Base-by-base conservation (phyloP, 2,113 vertebrate species). In the Grammomys surdaster region DNA sequence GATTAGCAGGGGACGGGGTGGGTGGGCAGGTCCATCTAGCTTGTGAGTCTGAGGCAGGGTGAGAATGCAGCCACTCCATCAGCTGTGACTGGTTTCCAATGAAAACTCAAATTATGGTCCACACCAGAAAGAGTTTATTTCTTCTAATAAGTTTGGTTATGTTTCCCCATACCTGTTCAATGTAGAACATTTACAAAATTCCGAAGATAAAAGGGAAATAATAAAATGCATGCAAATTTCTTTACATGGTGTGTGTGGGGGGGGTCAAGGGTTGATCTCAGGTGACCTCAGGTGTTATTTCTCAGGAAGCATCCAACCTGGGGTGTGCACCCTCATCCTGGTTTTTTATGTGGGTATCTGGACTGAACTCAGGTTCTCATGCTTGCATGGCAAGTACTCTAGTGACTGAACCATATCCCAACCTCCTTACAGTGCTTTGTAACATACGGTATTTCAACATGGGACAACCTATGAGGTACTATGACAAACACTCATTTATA, bases 171-270 rank as follows among this genome's bases (percentile, higher is more conserved):
- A 94, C 88, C 89, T 95, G 36, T 46, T 94, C 43, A 84, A 46
- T 46, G 8, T 78, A 94, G 89, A 92, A 77, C 24, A 60, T 94
- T 96, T 93, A 88, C 89, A 91, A 96, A 91, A 93, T 73, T 78
- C 75, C 69, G 93, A 11, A 93, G 73, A 40, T 60, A 9, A 96
- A 94, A 95, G 84, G 89, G 77, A 96, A 82, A 87, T 91, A 73
- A 89, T 89, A 46, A n/a, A 81, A 67, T 17, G 73, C 60, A 63
- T 12, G 40, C 92, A 90, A 92, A 69, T 91, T 95, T 86, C 17
- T 80, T 63, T 92, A 93, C 4, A 60, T 40, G 28, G 54, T 60
- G 12, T 60, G 7, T 43, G 54, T n/a, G 33, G 22, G 78, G 12
- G 78, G 24, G 82, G 26, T 9, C 40, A 65, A 40, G 63, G 58